These are phyloP conservation scores for Erynnis tages DNA, from an alignment of 2,888 invertebrate genomes.

Conservation along the genomic window DNA sequence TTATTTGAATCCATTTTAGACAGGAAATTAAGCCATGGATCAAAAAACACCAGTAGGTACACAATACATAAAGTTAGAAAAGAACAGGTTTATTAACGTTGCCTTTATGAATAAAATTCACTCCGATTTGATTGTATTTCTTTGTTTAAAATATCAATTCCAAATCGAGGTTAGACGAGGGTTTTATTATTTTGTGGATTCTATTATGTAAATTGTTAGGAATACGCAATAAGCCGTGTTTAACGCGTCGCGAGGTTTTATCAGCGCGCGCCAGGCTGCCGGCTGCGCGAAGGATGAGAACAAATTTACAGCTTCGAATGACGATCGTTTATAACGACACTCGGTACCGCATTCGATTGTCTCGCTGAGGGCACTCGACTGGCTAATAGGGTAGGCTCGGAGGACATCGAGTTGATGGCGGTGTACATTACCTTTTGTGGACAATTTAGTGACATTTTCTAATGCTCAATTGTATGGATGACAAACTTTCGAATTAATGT, in stretches of 20 bases:
- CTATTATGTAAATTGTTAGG: conserved; percentile 58
- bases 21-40: too few relatives aligned
- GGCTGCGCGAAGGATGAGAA: conserved; percentile 38
- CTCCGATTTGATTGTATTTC: not conserved
- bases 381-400: conserved; percentile 3
- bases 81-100: too few relatives aligned
- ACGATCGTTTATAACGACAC: conserved; percentile 40
- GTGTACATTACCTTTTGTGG: too few relatives aligned
- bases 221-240: conserved; percentile 64
- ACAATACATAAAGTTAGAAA: too few relatives aligned
- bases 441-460: too few relatives aligned
- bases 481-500: too few relatives aligned
- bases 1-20: too few relatives aligned
- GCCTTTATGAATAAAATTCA: too few relatives aligned
- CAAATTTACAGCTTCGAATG: conserved; percentile 37
- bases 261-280: conserved; percentile 60
- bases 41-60: too few relatives aligned
- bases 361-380: conserved; percentile 16
- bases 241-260: conserved; percentile 65
- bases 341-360: conserved; percentile 36
- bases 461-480: too few relatives aligned
- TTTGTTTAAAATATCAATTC: conserved; percentile 7
- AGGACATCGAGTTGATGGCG: conserved; percentile 1
- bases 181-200: conserved; percentile 1
- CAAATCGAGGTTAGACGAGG: not conserved